Base-by-base conservation (phyloP, 2,113 vertebrate genomes). In the Trachemys scripta region DNA sequence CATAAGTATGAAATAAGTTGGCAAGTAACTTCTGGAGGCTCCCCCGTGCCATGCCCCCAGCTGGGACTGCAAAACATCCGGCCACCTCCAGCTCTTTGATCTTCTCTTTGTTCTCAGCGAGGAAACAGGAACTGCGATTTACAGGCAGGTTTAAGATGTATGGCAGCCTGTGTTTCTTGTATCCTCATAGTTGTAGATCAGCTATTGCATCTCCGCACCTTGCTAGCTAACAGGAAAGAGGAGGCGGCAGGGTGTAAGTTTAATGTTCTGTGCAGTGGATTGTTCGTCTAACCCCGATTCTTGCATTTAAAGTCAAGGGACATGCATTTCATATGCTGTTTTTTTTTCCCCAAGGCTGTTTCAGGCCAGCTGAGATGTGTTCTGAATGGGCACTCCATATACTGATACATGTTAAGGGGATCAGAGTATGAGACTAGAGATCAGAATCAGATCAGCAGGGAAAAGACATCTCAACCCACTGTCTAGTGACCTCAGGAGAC, bases 111-210 rank as follows among this genome's bases (percentile, higher is more conserved):
- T 95, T 95, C 94, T 95, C 82, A 59, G 25, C 11, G 3, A 76
- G 80, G 80, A 59, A 92, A 80, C 4, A 8, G 1, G 65, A 20
- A 22, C 13, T 82, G 79, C 16, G 27, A 2, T 82, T 87, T 79
- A 14, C 81, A 95, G 57, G 31, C 82, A 75, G 12, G 65, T n/a
- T 47, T 89, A 84, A 62, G 75, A 13, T 57, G 50, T 47, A 87
- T 88, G 79, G 75, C 85, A 85, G 59, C 27, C 88, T 95, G 86
- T 94, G 88, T 89, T 95, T 91, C 84, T 27, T 35, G 84, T 92
- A 90, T 96, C 90, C 96, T 95, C 91, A 85, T 93, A 90, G 90
- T 96, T 94, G 91, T 96, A 95, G 69, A 90, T 88, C 95, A 96
- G 94, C 82, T 57, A 79, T 78, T 95, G 79, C 85, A 95, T 96